Percentiles rank a stretch among this genome's conserved stretches.
These are phyloP conservation scores for Aurelia coerulea DNA, from an alignment of 30 jellyfish, hydroid and myxozoan genomes.

Conservation along the genomic window DNA sequence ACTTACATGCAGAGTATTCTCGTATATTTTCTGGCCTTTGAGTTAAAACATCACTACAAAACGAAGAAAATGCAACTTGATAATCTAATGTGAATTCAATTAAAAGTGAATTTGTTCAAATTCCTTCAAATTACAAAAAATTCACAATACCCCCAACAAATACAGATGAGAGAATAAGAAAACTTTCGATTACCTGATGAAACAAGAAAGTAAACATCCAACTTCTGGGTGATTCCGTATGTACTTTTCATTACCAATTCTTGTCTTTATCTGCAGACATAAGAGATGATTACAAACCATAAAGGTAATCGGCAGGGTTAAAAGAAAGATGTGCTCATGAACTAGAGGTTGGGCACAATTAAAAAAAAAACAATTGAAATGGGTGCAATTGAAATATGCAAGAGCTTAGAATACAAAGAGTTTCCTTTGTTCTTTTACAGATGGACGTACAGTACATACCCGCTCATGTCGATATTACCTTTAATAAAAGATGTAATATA, in stretches of 20 bases:
- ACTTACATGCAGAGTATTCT: conserved; percentile 86
- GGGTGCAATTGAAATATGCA: too few species aligned
- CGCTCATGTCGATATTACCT: too few species aligned
- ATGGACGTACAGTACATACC: too few species aligned
- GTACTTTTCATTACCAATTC: conserved; percentile 75
- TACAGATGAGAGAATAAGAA: not conserved
- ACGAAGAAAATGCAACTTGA: not conserved
- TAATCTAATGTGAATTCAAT: not conserved
- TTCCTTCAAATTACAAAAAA: too few species aligned
- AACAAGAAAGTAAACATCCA: conserved; percentile 76
- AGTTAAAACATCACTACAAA: conserved; percentile 64
- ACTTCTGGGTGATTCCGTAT: conserved; percentile 88
- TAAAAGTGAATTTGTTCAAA: not conserved
- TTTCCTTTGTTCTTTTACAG: too few species aligned
- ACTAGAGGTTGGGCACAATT: too few species aligned
- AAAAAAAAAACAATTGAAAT: too few species aligned
- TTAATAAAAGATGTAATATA: too few species aligned
- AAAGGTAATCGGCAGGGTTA: too few species aligned
- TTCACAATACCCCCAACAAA: not conserved
- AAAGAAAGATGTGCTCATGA: too few species aligned
- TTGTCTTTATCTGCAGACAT: conserved; percentile 67
- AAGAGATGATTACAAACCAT: not conserved
- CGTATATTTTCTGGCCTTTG: conserved; percentile 77
- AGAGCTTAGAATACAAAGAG: too few species aligned
- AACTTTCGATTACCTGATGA: conserved; percentile 50